phyloP scores from a whole-genome alignment of 2,113 vertebrate genomes.

The Heteronetta atricapilla region DNA sequence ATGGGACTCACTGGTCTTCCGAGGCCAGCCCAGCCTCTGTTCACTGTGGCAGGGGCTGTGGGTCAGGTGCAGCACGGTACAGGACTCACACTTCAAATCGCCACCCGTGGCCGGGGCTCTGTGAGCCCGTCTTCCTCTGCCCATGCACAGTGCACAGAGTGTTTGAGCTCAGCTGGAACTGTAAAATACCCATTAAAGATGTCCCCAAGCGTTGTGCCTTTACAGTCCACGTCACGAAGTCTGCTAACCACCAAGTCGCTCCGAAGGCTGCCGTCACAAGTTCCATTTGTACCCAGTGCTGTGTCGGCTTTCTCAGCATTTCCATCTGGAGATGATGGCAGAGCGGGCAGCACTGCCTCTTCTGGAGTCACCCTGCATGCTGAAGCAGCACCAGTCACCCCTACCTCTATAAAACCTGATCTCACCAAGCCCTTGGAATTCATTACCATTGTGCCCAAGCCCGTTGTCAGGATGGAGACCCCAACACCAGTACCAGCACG shows the following conservation, averaged over 20 bases:
- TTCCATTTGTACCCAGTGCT: not conserved
- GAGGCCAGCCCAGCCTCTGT: not conserved
- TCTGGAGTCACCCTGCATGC: accelerated
- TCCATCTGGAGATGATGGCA: not conserved
- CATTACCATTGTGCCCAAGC: not conserved
- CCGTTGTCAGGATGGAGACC: accelerated
- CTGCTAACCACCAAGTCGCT: not conserved
- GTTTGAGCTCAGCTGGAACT: not conserved
- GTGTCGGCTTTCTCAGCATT: accelerated
- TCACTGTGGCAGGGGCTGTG: not conserved
- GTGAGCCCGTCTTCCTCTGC: not conserved
- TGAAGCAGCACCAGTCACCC: not conserved
- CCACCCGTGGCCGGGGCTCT: not conserved
- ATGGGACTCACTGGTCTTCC: not conserved
- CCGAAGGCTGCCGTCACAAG: not conserved
- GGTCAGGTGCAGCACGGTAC: not conserved
- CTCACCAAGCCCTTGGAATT: not conserved
- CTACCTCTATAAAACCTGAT: accelerated
- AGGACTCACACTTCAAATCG: not conserved
- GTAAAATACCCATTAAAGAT: not conserved
- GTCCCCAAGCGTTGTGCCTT: not conserved
- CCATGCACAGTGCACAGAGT: accelerated
- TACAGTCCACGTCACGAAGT: accelerated
- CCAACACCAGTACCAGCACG: accelerated
- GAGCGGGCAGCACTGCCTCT: not conserved